Percentiles rank a stretch among this genome's conserved stretches.
These are phyloP conservation scores for Hirudinaria manillensis DNA, from an alignment of 2,888 invertebrate genomes.

Conservation along the genomic window DNA sequence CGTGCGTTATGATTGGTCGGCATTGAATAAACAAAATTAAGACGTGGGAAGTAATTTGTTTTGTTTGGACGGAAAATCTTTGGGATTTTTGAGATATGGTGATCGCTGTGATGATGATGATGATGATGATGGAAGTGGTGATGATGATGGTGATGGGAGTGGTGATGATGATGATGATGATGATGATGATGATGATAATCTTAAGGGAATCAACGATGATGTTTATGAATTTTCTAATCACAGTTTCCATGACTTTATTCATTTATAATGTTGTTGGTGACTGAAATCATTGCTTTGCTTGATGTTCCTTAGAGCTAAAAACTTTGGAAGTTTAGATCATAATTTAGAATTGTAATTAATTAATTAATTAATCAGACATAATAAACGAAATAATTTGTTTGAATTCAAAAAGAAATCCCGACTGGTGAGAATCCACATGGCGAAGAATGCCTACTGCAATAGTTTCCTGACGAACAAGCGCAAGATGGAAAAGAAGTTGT, in stretches of 20 bases:
- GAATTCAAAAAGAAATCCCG: conserved; percentile 81
- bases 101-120: conserved; percentile 9
- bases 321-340: too few relatives aligned
- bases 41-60: too few relatives aligned
- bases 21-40: too few relatives aligned
- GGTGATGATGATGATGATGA: conserved; percentile 15
- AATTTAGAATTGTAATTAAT: too few relatives aligned
- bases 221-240: neutral
- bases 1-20: too few relatives aligned
- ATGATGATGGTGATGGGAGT: neutral
- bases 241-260: neutral
- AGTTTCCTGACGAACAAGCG: conserved; percentile 98
- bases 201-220: neutral
- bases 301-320: too few relatives aligned
- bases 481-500: conserved; percentile 72
- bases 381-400: neutral
- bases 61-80: too few relatives aligned
- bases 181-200: conserved; percentile 8
- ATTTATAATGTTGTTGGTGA: neutral
- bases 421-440: conserved; percentile 92
- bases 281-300: neutral
- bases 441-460: conserved; percentile 95
- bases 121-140: conserved; percentile 2
- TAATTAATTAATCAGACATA: neutral
- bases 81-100: neutral